Percentiles rank a stretch among this genome's conserved stretches.
phyloP scores from a whole-genome alignment of 2,888 invertebrate genomes.

The Nebria brevicollis region DNA sequence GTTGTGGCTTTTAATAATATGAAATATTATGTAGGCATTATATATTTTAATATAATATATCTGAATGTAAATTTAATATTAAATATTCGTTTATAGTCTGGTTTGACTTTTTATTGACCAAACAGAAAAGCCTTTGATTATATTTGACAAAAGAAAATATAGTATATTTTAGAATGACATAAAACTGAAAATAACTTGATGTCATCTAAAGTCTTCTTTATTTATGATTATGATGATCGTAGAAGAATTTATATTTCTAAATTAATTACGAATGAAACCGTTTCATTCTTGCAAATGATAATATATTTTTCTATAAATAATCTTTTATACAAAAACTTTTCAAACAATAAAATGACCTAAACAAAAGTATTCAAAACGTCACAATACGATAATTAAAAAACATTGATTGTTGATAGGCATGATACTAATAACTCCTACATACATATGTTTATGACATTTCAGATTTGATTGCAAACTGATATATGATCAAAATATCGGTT shows the following conservation, averaged over 20 bases:
- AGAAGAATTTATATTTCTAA: not conserved
- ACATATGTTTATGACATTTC: not conserved
- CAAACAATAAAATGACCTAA: not conserved
- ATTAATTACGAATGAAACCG: not conserved
- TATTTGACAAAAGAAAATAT: not conserved
- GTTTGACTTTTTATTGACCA: not conserved
- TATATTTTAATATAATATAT: too few species aligned
- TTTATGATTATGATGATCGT: not conserved
- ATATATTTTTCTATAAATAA: not conserved
- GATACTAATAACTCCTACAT: not conserved
- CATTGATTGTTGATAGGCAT: not conserved
- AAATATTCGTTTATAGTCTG: not conserved
- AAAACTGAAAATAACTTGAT: not conserved
- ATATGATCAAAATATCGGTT: not conserved
- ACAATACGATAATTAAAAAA: not conserved
- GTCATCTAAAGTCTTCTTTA: not conserved
- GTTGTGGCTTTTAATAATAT: too few species aligned
- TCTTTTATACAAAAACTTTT: not conserved
- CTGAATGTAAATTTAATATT: not conserved
- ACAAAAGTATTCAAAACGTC: not conserved
- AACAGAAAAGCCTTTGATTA: not conserved
- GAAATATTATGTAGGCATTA: too few species aligned
- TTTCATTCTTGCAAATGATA: not conserved
- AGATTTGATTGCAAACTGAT: not conserved
- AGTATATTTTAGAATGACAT: not conserved